A percentile compares a stretch with the other conserved stretches of the same genome.
Conservation (phyloP, 2,113 vertebrate species). For the Neodon shergylaensis region DNA sequence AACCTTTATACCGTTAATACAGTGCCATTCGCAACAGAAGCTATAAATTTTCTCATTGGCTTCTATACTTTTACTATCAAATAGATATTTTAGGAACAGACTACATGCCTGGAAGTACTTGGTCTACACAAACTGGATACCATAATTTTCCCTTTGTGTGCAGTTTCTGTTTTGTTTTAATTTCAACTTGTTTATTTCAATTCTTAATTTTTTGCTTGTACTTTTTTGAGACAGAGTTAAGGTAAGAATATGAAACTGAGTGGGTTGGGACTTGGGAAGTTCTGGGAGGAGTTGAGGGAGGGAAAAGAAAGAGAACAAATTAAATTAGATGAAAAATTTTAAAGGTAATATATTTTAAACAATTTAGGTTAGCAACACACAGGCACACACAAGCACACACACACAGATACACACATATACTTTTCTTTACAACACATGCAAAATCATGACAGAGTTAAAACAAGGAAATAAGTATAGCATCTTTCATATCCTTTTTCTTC, state of each 20-base stretch:
- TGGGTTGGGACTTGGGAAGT: not conserved
- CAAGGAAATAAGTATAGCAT: not conserved
- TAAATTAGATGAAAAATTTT: not conserved
- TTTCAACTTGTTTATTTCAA: not conserved
- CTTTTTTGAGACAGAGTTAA: not conserved
- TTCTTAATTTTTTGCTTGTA: not conserved
- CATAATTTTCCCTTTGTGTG: not conserved
- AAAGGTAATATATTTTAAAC: not conserved
- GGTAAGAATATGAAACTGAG: not conserved
- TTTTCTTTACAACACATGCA: not conserved
- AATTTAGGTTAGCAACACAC: too few species aligned
- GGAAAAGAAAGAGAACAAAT: not conserved
- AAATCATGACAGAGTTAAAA: not conserved
- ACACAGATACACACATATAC: too few species aligned
- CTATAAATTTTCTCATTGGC: not conserved
- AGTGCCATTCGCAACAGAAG: not conserved
- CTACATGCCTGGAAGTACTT: fast-evolving
- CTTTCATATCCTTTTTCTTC: not conserved
- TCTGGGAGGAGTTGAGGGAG: not conserved
- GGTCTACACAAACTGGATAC: not conserved
- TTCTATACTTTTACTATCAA: not conserved
- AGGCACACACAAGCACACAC: too few species aligned
- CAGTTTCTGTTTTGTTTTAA: not conserved
- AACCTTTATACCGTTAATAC: not conserved
- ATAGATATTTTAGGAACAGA: not conserved